Percentiles rank a stretch among this genome's conserved stretches.
These are phyloP conservation scores for Rhynchotus rufescens DNA, from an alignment of 2,797 vertebrate species.

Conservation along the genomic window DNA sequence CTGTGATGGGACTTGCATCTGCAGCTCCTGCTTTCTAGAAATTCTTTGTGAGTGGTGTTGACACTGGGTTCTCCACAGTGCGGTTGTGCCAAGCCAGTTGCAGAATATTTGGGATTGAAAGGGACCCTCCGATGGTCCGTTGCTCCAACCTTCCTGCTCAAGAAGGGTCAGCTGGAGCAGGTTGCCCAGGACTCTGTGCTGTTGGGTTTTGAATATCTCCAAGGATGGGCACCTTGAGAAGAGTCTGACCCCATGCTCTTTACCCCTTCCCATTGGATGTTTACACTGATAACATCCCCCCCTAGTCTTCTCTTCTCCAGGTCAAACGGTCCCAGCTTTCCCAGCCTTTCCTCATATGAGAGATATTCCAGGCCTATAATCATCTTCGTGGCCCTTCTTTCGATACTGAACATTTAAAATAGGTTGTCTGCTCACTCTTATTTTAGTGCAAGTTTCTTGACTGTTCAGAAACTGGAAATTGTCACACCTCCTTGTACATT, in stretches of 20 bases:
- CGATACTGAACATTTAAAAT: not conserved
- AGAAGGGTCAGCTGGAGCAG: too few relatives aligned
- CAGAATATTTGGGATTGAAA: too few relatives aligned
- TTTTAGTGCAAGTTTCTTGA: conserved; percentile 47
- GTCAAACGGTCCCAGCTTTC: too few relatives aligned
- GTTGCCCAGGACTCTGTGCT: not conserved
- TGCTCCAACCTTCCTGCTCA: too few relatives aligned
- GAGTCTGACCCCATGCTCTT: not conserved
- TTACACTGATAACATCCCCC: too few relatives aligned
- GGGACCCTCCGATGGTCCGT: too few relatives aligned
- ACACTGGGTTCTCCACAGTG: not conserved
- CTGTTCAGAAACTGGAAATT: conserved; percentile 39
- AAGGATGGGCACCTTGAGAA: not conserved
- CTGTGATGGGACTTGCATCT: not conserved
- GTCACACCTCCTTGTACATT: conserved; percentile 41
- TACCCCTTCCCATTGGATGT: too few relatives aligned
- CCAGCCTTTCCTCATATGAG: not conserved
- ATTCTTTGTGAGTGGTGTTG: not conserved
- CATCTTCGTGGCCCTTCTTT: not conserved
- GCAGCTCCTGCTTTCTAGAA: not conserved
- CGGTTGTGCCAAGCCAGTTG: not conserved
- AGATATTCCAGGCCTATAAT: not conserved
- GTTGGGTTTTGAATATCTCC: not conserved
- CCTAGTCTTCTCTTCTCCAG: not conserved
- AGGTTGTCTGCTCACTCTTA: conserved; percentile 46